Percentiles rank a stretch among this genome's conserved stretches.
Evolutionary conservation across 2,888 invertebrate genomes (phyloP).

Genomic region (Uropetala carovei): DNA sequence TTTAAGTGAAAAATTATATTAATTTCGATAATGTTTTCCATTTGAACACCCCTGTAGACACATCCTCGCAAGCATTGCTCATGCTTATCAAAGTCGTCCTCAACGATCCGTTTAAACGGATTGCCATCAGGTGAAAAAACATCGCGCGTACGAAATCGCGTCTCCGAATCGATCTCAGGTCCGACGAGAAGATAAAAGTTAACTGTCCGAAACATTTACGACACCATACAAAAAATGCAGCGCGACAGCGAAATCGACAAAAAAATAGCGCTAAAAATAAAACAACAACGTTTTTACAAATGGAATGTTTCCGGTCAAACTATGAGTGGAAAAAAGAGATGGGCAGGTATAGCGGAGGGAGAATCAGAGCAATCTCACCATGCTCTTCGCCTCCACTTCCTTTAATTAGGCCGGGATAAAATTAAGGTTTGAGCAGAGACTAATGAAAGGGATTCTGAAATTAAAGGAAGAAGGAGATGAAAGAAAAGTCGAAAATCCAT

Average conservation of each 20-base stretch:
- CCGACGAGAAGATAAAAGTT: not conserved
- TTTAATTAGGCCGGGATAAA: slow-evolving; percentile 39
- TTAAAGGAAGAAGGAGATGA: slow-evolving; percentile 8
- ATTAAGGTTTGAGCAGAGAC: slow-evolving; percentile 1
- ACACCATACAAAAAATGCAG: not conserved
- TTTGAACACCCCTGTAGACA: too few species aligned
- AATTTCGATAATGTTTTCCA: too few species aligned
- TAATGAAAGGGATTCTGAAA: slow-evolving; percentile 29
- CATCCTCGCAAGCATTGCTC: too few species aligned
- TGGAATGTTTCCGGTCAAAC: too few species aligned
- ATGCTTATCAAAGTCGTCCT: not conserved
- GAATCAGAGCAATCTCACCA: not conserved
- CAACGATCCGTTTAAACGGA: too few species aligned
- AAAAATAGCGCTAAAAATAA: too few species aligned
- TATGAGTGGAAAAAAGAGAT: not conserved
- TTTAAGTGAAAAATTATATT: too few species aligned
- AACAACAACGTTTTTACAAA: too few species aligned
- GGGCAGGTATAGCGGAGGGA: not conserved
- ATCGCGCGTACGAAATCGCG: not conserved
- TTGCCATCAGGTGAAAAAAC: too few species aligned
- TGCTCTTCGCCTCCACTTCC: not conserved
- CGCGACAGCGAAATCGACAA: too few species aligned
- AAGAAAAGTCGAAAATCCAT: not conserved
- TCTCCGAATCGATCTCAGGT: not conserved
- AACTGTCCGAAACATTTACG: not conserved